Conservation (phyloP, 2,888 invertebrate species). For the Sericinus montela region DNA sequence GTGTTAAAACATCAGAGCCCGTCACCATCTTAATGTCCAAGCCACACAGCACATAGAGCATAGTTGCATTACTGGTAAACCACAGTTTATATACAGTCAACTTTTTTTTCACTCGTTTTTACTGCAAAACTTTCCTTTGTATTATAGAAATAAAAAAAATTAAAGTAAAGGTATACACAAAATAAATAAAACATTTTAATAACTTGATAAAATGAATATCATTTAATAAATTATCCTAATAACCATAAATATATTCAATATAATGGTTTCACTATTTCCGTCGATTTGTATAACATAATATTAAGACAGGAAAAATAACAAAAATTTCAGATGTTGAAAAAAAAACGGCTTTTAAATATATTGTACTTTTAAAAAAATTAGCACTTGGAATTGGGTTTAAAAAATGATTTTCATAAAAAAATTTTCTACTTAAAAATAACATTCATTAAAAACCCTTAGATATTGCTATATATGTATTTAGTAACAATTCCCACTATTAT, state of each 20-base stretch:
- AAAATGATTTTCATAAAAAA: too few species aligned
- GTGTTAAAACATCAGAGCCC: too few species aligned
- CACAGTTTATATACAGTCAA: too few species aligned
- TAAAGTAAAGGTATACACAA: too few species aligned
- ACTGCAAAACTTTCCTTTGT: too few species aligned
- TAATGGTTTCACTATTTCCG: conserved; percentile 4
- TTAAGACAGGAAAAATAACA: conserved; percentile 4
- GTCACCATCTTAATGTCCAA: too few species aligned
- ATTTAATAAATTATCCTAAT: conserved; percentile 15
- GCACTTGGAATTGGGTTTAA: too few species aligned
- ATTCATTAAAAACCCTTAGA: conserved; percentile 8
- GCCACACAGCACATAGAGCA: too few species aligned
- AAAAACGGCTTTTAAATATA: background rate
- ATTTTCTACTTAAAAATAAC: background rate
- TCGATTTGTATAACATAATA: conserved; percentile 4
- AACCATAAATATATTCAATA: conserved; percentile 1
- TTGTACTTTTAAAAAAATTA: too few species aligned
- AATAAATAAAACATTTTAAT: background rate
- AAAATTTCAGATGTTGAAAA: background rate
- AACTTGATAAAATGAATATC: conserved; percentile 4
- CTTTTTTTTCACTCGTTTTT: too few species aligned
- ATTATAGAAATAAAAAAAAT: too few species aligned
- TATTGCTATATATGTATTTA: conserved; percentile 7
- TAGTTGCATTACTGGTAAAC: too few species aligned
- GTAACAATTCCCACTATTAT: conserved; percentile 6